These are phyloP conservation scores for Diogma glabrata DNA, from an alignment of 2,888 invertebrate genomes.

Conservation along the genomic window DNA sequence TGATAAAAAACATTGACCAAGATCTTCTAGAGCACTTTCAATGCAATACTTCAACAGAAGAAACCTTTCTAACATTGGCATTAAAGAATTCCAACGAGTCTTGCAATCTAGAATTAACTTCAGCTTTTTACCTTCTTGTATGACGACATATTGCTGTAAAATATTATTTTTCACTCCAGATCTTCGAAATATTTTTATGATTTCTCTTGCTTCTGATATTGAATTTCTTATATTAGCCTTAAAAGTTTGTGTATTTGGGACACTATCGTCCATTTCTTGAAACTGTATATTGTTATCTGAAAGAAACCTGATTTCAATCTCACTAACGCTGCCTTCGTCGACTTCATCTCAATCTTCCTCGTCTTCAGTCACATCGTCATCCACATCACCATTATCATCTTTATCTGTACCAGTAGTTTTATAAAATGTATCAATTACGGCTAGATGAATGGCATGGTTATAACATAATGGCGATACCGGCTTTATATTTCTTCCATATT, in stretches of 20 bases:
- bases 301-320: background rate
- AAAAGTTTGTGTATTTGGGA: background rate
- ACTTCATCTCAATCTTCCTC: background rate
- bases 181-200: background rate
- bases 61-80: background rate
- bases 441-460: constrained; percentile 4
- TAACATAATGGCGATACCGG: background rate
- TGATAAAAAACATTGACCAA: background rate
- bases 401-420: background rate
- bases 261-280: background rate
- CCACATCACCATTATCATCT: constrained; percentile 1
- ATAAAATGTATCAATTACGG: background rate
- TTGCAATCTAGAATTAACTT: background rate
- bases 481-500: background rate
- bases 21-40: background rate
- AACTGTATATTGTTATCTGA: background rate
- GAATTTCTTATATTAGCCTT: background rate
- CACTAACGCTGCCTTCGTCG: background rate
- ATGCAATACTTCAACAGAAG: background rate
- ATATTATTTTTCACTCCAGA: background rate
- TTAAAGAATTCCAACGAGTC: background rate
- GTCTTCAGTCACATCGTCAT: background rate
- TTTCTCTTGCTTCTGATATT: background rate
- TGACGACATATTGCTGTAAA: background rate
- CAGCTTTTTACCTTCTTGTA: background rate